Evolutionary conservation across 2,888 invertebrate species (phyloP).

Genomic region (Pandemis corylana): DNA sequence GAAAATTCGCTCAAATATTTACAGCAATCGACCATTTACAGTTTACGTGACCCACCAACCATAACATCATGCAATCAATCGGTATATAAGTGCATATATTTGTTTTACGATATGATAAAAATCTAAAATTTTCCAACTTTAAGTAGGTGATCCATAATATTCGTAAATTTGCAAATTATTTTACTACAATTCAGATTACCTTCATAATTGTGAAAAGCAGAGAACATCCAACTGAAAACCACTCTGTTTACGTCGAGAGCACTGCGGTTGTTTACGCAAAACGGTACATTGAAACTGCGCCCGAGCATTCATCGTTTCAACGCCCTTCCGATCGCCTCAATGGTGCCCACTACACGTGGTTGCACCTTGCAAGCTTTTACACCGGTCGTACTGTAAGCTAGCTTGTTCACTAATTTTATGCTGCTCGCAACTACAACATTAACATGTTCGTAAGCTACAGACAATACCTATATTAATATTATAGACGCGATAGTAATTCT

Average conservation of each 20-base stretch:
- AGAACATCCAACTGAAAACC: neutral
- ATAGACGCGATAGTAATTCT: no score
- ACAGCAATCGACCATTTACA: neutral
- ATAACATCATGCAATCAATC: neutral
- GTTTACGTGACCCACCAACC: neutral
- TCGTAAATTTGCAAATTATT: no score
- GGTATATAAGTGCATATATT: neutral
- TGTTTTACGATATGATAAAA: neutral
- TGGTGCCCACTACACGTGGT: neutral
- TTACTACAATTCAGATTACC: no score
- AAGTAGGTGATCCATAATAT: no score
- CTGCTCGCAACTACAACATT: neutral
- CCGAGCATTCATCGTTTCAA: constrained; percentile 5
- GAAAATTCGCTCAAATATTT: neutral
- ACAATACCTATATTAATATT: neutral
- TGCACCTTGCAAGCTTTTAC: neutral
- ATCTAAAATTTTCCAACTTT: no score
- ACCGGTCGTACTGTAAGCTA: neutral
- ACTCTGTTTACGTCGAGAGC: neutral
- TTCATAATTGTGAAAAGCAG: neutral
- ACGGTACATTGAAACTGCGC: constrained; percentile 1
- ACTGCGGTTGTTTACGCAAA: constrained; percentile 8
- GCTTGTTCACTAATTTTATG: neutral
- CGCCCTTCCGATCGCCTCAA: constrained; percentile 9
- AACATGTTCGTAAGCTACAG: neutral